Base-by-base conservation (phyloP, 2,797 vertebrate genomes). In the Enteromius thamalakanensis region DNA sequence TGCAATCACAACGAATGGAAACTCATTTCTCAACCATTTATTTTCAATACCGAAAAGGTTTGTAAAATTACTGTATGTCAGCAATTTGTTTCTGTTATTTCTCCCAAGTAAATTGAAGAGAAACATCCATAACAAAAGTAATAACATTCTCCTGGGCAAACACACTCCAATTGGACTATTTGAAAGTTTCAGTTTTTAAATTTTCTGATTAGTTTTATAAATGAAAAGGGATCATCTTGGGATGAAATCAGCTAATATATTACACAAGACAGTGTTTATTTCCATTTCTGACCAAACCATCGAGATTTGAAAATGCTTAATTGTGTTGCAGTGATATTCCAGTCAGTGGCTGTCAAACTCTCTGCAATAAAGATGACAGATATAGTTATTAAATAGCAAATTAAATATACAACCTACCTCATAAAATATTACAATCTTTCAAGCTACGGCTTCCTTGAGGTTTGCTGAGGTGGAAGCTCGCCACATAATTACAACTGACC, bases 401-500 rank as follows among this genome's bases (percentile, higher is more conserved):
- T 42, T 68, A 51, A 34, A 67, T 64, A 53, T 14, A 49, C 58
- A 83, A 77, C 69, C 37, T 37, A 78, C 29, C 42, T 84, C 34
- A 29, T 17, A 47, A 49, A 64, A 19, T 53, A 23, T 60, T 71
- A 49, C 32, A 23, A 21, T 55, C 40, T 65, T 71, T 49, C 26
- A 70, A 70, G 58, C 58, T 15, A 47, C 60, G 26, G n/a, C 12
- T 69, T 79, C 29, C 14, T 53, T n/a, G 37, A 29, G 74, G 17
- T 53, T 29, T 58, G 77, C 19, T 70, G 70, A 37, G 49, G 40
- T 37, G 60, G 40, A 71, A 80, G 23, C 53, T 86, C 60, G 34
- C n/a, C 29, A 60, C 4, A 76, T 82, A 55, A 79, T 79, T 60
- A 21, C 49, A 67, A 75, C 19, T 72, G 68, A 74, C 69, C 26